Base-by-base conservation (phyloP, 2,797 vertebrate genomes). In the Cottoperca gobio region DNA sequence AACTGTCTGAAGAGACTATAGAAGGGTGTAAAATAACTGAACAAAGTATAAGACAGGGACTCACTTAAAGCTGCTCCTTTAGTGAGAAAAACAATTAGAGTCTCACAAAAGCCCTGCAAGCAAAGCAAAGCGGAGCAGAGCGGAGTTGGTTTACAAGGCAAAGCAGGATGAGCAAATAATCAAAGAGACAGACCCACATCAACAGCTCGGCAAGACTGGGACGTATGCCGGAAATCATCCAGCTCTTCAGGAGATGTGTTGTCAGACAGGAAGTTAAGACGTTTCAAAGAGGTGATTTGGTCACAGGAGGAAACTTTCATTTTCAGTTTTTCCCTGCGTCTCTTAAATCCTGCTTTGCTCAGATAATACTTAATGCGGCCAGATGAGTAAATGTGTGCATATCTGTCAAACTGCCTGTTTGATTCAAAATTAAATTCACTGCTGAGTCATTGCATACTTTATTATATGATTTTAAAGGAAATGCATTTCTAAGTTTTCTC, bases 1-100 rank as follows among this genome's bases (percentile, higher is more conserved):
- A 88, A 89, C 86, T 88, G 86, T 88, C 70, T 88, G 71, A 84
- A 78, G 79, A 39, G 69, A 48, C 84, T 54, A 64, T 26, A 39
- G 76, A 68, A 63, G 77, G 60, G 53, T 64, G 75, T 71, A 82
- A 86, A 88, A 86, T 73, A 75, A 79, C 68, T 66, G 50, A 79
- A 61, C 73, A 72, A 35, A 69, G 60, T 70, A 40, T 24, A 54
- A 73, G 70, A 67, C 53, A 2, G 33, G 28, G 33, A 80, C 66
- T 85, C 78, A 54, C 68, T 84, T 81, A 79, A 67, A 79, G 70
- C 46, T 2, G 53, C 74, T 67, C 24, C 65, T 76, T 50, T 39
- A 50, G 65, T 72, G 67, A 73, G 75, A 58, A 57, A 73, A 84
- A 86, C 71, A 58, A 88, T 86, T 77, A 75, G 73, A 50, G 55